These are phyloP conservation scores for Archivesica marissinica DNA, from an alignment of 1,140 invertebrate genomes.

Conservation along the genomic window DNA sequence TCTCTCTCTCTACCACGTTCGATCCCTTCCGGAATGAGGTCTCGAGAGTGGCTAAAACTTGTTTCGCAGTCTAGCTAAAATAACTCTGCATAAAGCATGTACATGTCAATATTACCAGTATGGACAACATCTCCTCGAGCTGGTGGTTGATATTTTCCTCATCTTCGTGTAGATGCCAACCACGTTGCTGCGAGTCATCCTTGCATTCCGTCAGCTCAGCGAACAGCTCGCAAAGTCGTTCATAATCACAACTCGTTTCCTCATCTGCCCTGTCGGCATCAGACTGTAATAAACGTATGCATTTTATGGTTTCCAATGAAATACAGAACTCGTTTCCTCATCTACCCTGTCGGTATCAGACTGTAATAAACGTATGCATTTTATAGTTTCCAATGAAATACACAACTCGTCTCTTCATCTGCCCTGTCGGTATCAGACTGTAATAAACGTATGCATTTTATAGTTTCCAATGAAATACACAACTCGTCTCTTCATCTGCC, in stretches of 20 bases:
- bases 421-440: too few species aligned
- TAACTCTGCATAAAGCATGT: not conserved
- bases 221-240: conserved; percentile 91
- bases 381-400: too few species aligned
- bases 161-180: conserved; percentile 97
- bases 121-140: conserved; percentile 92
- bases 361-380: too few species aligned
- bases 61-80: too few species aligned
- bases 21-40: too few species aligned
- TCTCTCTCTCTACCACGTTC: too few species aligned
- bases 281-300: not conserved
- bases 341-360: too few species aligned
- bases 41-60: too few species aligned
- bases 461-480: too few species aligned
- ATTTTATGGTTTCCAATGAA: not conserved
- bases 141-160: conserved; percentile 93
- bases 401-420: too few species aligned
- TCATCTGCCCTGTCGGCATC: conserved; percentile 47
- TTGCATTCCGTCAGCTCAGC: conserved; percentile 93
- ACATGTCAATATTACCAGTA: conserved; percentile 89
- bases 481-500: too few species aligned
- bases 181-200: conserved; percentile 96
- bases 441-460: too few species aligned
- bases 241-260: conserved; percentile 88
- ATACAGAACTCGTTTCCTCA: not conserved